A percentile compares a stretch with the other conserved stretches of the same genome.
Conservation (phyloP, 2,888 invertebrate genomes). For the Malthinus flaveolus region DNA sequence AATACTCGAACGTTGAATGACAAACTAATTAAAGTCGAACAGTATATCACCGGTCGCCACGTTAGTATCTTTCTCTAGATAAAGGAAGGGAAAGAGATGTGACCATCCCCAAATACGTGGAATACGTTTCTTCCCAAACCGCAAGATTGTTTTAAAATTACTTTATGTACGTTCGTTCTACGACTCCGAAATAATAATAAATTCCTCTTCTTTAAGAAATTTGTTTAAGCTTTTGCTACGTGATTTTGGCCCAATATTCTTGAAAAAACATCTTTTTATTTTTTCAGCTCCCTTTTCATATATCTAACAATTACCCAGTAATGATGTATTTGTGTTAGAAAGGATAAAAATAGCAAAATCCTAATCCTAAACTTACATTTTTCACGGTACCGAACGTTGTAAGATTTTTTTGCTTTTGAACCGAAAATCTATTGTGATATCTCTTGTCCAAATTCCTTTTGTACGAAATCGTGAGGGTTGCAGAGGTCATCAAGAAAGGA, state of each 20-base stretch:
- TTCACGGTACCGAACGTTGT: neutral
- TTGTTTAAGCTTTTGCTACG: conserved; percentile 11
- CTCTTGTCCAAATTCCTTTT: conserved; percentile 9
- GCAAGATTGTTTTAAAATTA: conserved; percentile 35
- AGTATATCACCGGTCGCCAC: conserved; percentile 38
- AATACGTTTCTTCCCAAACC: conserved; percentile 31
- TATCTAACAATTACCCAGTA: too few species aligned
- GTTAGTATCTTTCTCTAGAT: conserved; percentile 19
- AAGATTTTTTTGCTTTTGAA: conserved; percentile 9
- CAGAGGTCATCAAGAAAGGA: conserved; percentile 10
- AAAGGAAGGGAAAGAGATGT: conserved; percentile 17
- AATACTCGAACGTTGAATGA: conserved; percentile 44
- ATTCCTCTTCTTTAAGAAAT: conserved; percentile 18
- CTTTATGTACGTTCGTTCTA: conserved; percentile 25
- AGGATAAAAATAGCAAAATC: conserved; percentile 1
- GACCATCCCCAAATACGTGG: conserved; percentile 27
- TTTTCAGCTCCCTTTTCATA: neutral
- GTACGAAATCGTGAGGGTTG: conserved; percentile 8
- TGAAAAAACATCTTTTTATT: too few species aligned
- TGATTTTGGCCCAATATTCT: conserved; percentile 4
- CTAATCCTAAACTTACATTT: conserved; percentile 3
- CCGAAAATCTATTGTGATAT: conserved; percentile 6
- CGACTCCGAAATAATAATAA: conserved; percentile 12
- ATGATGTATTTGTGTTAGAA: neutral
- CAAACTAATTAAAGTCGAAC: conserved; percentile 45